A percentile compares a stretch with the other conserved stretches of the same genome.
Conservation (phyloP, 2,888 invertebrate species). For the Kryphioiulus occultus region DNA sequence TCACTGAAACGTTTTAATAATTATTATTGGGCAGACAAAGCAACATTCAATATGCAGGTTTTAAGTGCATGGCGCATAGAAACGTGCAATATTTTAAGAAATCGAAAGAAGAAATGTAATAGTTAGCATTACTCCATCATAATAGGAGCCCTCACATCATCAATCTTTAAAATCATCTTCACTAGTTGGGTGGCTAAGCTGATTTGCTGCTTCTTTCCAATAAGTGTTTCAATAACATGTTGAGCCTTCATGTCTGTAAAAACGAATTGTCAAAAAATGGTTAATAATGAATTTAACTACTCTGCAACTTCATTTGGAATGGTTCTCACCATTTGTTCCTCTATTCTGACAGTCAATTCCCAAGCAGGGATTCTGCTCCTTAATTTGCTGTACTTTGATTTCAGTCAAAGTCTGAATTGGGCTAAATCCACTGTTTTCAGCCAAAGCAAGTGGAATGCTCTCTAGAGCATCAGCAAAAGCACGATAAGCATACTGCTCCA, state of each 20-base stretch:
- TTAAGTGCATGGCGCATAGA: background rate
- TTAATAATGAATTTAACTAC: background rate
- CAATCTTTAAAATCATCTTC: constrained; percentile 99
- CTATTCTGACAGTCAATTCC: constrained; percentile 95
- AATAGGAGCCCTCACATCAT: constrained; percentile 81
- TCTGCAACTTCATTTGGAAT: background rate
- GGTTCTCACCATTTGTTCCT: constrained; percentile 69
- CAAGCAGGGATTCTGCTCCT: constrained; percentile 82
- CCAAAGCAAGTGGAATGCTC: constrained; percentile 90
- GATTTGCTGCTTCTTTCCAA: constrained; percentile 97
- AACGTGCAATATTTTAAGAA: background rate
- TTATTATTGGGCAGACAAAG: background rate
- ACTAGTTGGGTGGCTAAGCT: constrained; percentile 96
- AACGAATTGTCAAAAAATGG: constrained; percentile 42
- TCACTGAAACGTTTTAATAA: background rate
- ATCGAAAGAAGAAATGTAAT: background rate
- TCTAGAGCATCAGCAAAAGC: constrained; percentile 97
- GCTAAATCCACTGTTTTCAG: constrained; percentile 94
- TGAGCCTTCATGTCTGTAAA: constrained; percentile 88
- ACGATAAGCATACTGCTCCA: constrained; percentile 97
- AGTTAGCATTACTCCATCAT: constrained; percentile 56
- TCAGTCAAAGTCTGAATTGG: constrained; percentile 92
- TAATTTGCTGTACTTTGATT: constrained; percentile 86
- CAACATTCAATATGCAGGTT: background rate
- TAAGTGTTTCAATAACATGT: constrained; percentile 95